These are phyloP conservation scores for Arion vulgaris DNA, from an alignment of 1,140 invertebrate species.

Conservation along the genomic window DNA sequence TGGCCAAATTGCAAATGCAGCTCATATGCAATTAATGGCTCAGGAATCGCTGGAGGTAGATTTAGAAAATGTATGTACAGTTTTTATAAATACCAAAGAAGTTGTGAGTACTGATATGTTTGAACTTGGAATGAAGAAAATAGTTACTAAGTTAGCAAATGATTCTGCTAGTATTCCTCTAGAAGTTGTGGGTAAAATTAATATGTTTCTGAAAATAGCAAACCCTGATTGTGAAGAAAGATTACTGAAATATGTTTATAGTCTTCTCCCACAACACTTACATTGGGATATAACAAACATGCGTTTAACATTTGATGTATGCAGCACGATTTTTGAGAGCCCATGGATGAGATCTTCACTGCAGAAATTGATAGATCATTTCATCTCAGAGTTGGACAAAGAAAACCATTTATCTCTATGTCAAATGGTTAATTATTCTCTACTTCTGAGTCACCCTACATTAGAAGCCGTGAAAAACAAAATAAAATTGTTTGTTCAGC, in stretches of 20 bases:
- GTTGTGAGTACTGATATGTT: neutral
- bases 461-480: neutral
- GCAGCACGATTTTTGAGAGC: neutral
- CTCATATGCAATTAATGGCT: neutral
- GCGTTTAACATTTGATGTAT: neutral
- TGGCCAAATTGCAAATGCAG: neutral
- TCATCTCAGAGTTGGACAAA: neutral
- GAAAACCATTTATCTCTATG: neutral
- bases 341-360: neutral
- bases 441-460: neutral
- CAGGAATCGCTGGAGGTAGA: neutral
- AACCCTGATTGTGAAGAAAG: neutral
- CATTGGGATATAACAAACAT: neutral
- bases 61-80: neutral
- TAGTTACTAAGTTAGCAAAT: neutral
- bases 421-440: neutral
- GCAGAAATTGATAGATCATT: neutral
- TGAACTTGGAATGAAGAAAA: neutral
- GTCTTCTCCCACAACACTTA: neutral
- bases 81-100: neutral
- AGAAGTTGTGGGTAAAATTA: neutral
- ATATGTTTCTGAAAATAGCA: neutral
- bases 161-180: neutral
- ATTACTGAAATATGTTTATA: neutral
- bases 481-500: neutral